Evolutionary conservation across 2,888 invertebrate species (phyloP).

Genomic region (Portevinia maculata): DNA sequence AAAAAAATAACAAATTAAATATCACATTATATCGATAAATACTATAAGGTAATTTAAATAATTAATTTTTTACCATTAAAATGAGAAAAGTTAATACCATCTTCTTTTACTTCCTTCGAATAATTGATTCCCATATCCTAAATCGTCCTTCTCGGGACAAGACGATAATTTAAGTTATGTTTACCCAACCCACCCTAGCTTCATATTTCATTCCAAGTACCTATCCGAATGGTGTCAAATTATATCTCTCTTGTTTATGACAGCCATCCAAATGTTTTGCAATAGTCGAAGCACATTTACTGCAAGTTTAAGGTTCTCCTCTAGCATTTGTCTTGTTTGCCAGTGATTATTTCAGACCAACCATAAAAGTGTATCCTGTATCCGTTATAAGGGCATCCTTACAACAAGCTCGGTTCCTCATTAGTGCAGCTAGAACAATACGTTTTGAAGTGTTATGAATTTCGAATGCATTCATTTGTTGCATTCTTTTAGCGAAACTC

Average conservation of each 20-base stretch:
- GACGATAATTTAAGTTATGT: slow-evolving; percentile 62
- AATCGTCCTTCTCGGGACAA: slow-evolving; percentile 17
- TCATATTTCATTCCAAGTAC: slow-evolving; percentile 22
- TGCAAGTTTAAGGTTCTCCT: slow-evolving; percentile 67
- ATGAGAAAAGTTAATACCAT: slow-evolving; percentile 3
- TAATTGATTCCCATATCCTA: slow-evolving; percentile 60
- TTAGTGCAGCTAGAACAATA: slow-evolving; percentile 46
- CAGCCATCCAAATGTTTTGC: slow-evolving; percentile 11
- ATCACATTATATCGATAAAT: slow-evolving; percentile 42
- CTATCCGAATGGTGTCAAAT: slow-evolving; percentile 57
- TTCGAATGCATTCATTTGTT: slow-evolving; percentile 35
- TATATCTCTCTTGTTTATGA: slow-evolving; percentile 44
- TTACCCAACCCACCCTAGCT: slow-evolving; percentile 14
- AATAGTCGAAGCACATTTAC: slow-evolving; percentile 42
- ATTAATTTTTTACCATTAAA: neutral
- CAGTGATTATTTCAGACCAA: neutral
- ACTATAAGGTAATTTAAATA: neutral
- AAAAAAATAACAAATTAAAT: slow-evolving; percentile 3
- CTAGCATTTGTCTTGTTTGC: slow-evolving; percentile 26
- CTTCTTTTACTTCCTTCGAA: slow-evolving; percentile 40
- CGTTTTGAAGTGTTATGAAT: slow-evolving; percentile 41
- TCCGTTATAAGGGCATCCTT: slow-evolving; percentile 41
- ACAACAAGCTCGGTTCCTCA: slow-evolving; percentile 53
- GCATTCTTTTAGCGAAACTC: neutral
- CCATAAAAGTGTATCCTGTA: slow-evolving; percentile 64